These are phyloP conservation scores for Mimas tiliae DNA, from an alignment of 2,888 invertebrate species.

Conservation along the genomic window DNA sequence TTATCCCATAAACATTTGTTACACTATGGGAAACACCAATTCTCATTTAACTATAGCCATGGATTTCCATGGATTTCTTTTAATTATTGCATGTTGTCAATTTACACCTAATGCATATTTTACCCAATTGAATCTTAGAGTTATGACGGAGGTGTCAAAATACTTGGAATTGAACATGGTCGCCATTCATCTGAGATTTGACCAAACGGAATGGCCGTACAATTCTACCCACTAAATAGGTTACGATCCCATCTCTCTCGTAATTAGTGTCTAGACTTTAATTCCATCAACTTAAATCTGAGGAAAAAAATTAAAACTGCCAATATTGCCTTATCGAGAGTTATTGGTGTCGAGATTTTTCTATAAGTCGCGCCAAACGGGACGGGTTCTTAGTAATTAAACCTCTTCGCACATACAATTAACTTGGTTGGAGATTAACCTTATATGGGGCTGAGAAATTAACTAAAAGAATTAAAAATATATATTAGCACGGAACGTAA, in stretches of 20 bases:
- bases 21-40: too few relatives aligned
- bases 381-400: constrained; percentile 32
- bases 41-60: too few relatives aligned
- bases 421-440: constrained; percentile 34
- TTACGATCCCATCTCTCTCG: background rate
- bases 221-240: background rate
- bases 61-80: too few relatives aligned
- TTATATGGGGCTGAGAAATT: constrained; percentile 33
- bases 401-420: constrained; percentile 46
- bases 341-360: constrained; percentile 23
- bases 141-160: too few relatives aligned
- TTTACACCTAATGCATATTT: too few relatives aligned
- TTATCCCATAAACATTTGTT: too few relatives aligned
- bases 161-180: too few relatives aligned
- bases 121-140: too few relatives aligned
- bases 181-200: too few relatives aligned
- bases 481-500: constrained; percentile 23
- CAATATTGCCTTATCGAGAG: constrained; percentile 10
- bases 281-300: background rate
- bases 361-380: constrained; percentile 4
- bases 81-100: too few relatives aligned
- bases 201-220: background rate
- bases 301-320: constrained; percentile 10
- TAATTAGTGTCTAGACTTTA: background rate
- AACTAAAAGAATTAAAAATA: constrained; percentile 25